Base-by-base conservation (phyloP, 2,888 invertebrate species). In the Melanostoma mellinum region DNA sequence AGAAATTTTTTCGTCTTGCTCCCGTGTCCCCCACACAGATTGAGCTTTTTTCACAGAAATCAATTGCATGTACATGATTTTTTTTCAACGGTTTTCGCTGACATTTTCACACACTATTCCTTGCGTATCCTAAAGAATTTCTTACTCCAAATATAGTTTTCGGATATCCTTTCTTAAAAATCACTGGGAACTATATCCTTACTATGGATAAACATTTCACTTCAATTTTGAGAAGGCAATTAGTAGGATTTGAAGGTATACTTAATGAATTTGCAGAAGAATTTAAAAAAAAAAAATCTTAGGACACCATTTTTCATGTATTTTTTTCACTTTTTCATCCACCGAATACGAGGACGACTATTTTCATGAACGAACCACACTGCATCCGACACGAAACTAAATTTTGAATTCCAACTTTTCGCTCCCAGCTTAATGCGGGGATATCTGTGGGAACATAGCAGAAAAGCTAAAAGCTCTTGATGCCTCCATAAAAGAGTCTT, bases 371-470 rank as follows among this genome's bases (percentile, higher is more conserved):
- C 85, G 89, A 88, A 88, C 89, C 89, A 88, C 86, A 89, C 91
- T 90, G 91, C 91, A 91, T 89, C 89, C 90, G 89, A 90, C 89
- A 89, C 89, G 88, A 90, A 89, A 91, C 90, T 91, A 88, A 90
- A 91, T 89, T 90, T 90, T 89, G 88, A 87, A 89, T 89, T 88
- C 87, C 87, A 87, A 89, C 88, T 88, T 79, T 79, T 79, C 79
- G 74, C 74, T 84, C 79, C 65, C 42, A 84, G 79, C 79, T 79
- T 74, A 79, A 79, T 79, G 84, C 84, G 79, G 79, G 73, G 79
- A 79, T 84, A 69, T 58, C 55, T 73, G 44, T 60, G 56, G 35
- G 56, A 73, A 73, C 69, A 74, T 71, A 55, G 33, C 40, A 55
- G 36, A 61, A 52, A 72, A 73, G 68, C 68, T 61, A 2, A 56